Evolutionary conservation across 2,113 vertebrate species (phyloP), one percentile per base, ranked within the genome.

Genomic region (Odocoileus virginianus): DNA sequence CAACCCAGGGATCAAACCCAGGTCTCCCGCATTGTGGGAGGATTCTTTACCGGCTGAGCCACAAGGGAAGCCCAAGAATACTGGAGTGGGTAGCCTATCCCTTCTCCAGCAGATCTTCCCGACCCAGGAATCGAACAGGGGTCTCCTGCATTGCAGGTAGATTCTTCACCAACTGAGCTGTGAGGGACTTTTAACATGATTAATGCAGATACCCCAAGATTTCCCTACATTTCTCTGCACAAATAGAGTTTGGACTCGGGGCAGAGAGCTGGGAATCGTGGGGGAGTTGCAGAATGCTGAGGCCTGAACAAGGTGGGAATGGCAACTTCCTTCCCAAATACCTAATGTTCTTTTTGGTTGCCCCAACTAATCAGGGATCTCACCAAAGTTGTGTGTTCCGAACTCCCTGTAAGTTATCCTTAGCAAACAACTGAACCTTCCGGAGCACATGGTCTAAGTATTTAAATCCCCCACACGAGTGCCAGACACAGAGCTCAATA

Each of bases 301-400:
- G 52, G 76, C n/a, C 54, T 81, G 23, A 87, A 54, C 58, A 67
- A 87, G 14, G 54, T 43, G 54, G 54, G 28, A 67, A 84, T 50
- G 89, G 17, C 84, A 94, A 64, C 28, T 67, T 97, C 57, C 61
- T 90, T 21, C 57, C 94, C 52, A 96, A 91, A 94, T 93, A 50
- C 8, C 16, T 14, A 82, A 89, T 52, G 52, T 78, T 87, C 14
- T n/a, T 50, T 50, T 78, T 60, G 50, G 17, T 83, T 88, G 55
- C 16, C 43, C 33, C 40, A 88, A 50, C n/a, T 89, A 60, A 83
- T 33, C 30, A 5, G 74, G 86, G 6, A 89, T 78, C 50, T 97
- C 76, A 83, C n/a, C 7, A 12, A 89, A 60, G 27, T 58, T 94
- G 36, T 90, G 55, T 92, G 27, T 84, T 87, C 36, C 78, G 15